Evolutionary conservation across 2,113 vertebrate species (phyloP).

Genomic region (Amphiprion percula): DNA sequence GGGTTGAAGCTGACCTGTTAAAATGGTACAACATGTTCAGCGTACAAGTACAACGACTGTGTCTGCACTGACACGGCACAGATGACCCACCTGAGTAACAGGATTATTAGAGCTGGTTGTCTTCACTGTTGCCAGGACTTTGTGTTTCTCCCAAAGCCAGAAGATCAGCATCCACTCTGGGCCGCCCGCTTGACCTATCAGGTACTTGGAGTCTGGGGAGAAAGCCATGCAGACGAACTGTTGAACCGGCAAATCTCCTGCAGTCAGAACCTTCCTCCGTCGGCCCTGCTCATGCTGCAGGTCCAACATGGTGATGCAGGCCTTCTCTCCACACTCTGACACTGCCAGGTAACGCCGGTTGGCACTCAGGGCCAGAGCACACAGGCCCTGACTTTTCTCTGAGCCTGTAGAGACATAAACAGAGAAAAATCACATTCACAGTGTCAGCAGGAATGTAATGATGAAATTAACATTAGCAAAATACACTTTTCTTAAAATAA

Average conservation of each 20-base stretch:
- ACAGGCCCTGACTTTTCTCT: conserved; percentile 87
- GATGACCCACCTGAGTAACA: conserved; percentile 87
- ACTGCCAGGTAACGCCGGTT: conserved; percentile 90
- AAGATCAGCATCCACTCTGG: conserved; percentile 88
- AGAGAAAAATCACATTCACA: background rate
- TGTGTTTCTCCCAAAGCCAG: conserved; percentile 95
- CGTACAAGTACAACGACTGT: background rate
- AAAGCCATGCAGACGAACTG: conserved; percentile 90
- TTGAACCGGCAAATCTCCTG: conserved; percentile 77
- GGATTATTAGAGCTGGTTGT: conserved; percentile 72
- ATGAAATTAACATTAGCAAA: background rate
- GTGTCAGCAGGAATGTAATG: background rate
- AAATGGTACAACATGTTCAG: background rate
- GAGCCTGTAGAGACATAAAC: conserved; percentile 79
- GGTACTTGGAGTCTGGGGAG: conserved; percentile 91
- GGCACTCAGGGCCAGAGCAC: conserved; percentile 90
- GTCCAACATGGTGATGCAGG: conserved; percentile 89
- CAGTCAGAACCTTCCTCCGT: conserved; percentile 85
- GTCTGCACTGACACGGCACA: too few relatives aligned
- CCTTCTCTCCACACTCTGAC: conserved; percentile 87
- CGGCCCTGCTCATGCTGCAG: conserved; percentile 86
- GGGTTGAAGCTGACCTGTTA: conserved; percentile 94
- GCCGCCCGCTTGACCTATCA: conserved; percentile 87
- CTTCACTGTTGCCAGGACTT: conserved; percentile 86
- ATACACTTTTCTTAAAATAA: background rate